Evolutionary conservation across 2,797 vertebrate species (phyloP).

Genomic region (Ctenopoma kingsleyae): DNA sequence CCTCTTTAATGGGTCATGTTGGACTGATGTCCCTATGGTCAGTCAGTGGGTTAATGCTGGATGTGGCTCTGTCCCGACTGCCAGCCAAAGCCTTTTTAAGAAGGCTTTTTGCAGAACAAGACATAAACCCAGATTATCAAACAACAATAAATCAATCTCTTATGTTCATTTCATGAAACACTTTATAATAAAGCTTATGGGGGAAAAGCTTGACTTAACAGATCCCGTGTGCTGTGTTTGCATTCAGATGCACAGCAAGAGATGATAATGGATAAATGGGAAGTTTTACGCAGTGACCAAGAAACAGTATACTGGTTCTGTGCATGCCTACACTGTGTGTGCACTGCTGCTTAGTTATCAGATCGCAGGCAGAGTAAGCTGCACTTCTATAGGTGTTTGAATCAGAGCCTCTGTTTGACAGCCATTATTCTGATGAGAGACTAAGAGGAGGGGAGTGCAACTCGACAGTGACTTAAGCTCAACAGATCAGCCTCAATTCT

Average conservation of each 20-base stretch:
- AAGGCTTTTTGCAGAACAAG: conserved; percentile 82
- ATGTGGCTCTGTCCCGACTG: conserved; percentile 49
- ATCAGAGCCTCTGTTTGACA: conserved; percentile 29
- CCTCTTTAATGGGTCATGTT: conserved; percentile 9
- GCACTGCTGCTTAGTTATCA: conserved; percentile 2
- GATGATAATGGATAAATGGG: conserved; percentile 22
- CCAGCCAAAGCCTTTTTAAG: conserved; percentile 73
- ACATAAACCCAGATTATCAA: conserved; percentile 88
- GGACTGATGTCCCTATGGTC: conserved; percentile 24
- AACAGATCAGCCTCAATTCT: conserved; percentile 80
- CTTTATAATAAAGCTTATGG: conserved; percentile 66
- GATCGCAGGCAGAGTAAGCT: neutral
- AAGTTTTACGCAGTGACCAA: conserved; percentile 16
- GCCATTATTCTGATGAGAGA: conserved; percentile 54
- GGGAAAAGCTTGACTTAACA: conserved; percentile 44
- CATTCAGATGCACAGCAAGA: conserved; percentile 14
- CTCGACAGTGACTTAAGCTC: conserved; percentile 70
- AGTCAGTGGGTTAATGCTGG: conserved; percentile 64
- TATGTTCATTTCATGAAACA: conserved; percentile 80
- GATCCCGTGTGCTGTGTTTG: conserved; percentile 33
- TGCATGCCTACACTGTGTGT: neutral
- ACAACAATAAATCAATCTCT: conserved; percentile 80
- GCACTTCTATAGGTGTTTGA: conserved; percentile 32
- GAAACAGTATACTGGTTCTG: neutral
- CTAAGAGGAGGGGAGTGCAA: conserved; percentile 49